Evolutionary conservation across 2,888 invertebrate genomes (phyloP).

Genomic region (Drosophila austrosaltans): DNA sequence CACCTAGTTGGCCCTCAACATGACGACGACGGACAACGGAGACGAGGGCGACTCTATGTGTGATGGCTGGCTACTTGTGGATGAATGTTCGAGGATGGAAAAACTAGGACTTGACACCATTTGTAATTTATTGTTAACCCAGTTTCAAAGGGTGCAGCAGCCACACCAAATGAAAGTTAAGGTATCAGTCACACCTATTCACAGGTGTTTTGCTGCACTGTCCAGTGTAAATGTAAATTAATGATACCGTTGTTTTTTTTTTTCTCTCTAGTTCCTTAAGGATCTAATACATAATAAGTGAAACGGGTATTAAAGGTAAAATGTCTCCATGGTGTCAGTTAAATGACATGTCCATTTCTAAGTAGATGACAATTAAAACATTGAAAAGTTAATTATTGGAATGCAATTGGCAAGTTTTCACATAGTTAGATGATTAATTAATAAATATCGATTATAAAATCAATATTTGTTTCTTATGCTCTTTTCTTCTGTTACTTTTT

Average conservation of each 20-base stretch:
- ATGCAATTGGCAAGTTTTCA: background rate
- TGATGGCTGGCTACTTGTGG: constrained; percentile 28
- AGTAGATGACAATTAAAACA: background rate
- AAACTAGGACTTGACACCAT: constrained; percentile 74
- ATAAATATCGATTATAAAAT: constrained; percentile 18
- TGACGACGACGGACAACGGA: background rate
- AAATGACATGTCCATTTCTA: background rate
- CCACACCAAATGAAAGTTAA: background rate
- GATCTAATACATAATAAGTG: constrained; percentile 39
- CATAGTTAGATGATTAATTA: background rate
- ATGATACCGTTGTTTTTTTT: background rate
- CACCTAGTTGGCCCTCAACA: constrained; percentile 63
- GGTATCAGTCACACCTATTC: constrained; percentile 19
- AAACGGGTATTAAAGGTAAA: constrained; percentile 14
- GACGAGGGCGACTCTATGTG: constrained; percentile 17
- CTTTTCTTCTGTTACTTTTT: background rate
- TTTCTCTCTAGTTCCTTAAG: constrained; percentile 26
- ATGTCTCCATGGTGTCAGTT: background rate
- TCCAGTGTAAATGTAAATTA: constrained; percentile 26
- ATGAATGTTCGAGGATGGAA: constrained; percentile 45
- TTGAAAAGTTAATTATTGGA: background rate
- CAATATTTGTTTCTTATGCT: background rate
- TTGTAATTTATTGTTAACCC: constrained; percentile 74
- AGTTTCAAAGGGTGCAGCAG: constrained; percentile 59
- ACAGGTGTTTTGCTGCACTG: constrained; percentile 19